phyloP scores from a whole-genome alignment of 2,888 invertebrate genomes.

The Apoda limacodes region DNA sequence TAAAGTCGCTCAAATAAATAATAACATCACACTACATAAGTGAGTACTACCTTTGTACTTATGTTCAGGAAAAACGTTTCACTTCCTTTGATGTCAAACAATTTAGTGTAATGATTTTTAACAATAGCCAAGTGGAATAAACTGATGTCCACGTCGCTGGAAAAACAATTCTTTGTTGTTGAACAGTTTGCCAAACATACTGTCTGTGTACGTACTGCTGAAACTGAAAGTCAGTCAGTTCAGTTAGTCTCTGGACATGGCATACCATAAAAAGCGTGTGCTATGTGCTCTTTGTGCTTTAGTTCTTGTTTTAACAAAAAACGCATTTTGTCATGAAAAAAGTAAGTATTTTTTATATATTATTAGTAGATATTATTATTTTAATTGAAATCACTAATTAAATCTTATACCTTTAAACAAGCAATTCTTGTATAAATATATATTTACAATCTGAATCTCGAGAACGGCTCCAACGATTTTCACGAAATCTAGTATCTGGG shows the following conservation, averaged over 20 bases:
- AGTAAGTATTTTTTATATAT: slow-evolving; percentile 28
- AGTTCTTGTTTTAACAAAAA: slow-evolving; percentile 19
- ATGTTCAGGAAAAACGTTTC: neutral
- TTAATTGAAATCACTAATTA: neutral
- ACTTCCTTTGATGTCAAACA: neutral
- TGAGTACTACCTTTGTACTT: too few species aligned
- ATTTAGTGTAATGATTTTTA: slow-evolving; percentile 9
- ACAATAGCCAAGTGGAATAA: slow-evolving; percentile 6
- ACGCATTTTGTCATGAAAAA: slow-evolving; percentile 37
- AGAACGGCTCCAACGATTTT: too few species aligned
- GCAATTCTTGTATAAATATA: too few species aligned
- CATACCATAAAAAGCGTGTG: slow-evolving; percentile 4
- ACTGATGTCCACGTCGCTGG: slow-evolving; percentile 14
- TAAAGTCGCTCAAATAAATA: too few species aligned
- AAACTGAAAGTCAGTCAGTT: slow-evolving; percentile 5
- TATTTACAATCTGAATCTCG: too few species aligned
- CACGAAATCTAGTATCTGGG: too few species aligned
- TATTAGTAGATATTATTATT: slow-evolving; percentile 7
- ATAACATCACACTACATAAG: too few species aligned
- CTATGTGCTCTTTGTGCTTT: slow-evolving; percentile 12
- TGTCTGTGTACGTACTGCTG: slow-evolving; percentile 5
- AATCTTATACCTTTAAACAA: too few species aligned
- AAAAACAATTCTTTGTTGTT: slow-evolving; percentile 29
- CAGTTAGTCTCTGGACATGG: slow-evolving; percentile 8
- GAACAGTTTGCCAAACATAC: slow-evolving; percentile 27